These are phyloP conservation scores for Caranx melampygus DNA, from an alignment of 2,113 vertebrate genomes.

Conservation along the genomic window DNA sequence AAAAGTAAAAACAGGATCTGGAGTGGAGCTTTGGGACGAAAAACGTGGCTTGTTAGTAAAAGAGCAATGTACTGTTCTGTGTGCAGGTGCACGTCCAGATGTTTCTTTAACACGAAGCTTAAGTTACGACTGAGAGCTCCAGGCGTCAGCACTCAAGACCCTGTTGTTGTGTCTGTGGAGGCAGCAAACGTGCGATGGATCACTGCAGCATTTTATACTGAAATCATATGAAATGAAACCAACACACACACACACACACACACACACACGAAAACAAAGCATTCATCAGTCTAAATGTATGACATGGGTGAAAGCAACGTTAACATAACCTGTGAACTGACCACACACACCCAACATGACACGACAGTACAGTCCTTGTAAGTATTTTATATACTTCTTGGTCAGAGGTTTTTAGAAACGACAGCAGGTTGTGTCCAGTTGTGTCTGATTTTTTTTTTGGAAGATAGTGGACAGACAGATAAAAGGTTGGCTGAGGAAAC, in stretches of 20 bases:
- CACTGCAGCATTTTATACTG: neutral
- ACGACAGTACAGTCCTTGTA: neutral
- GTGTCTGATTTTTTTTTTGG: conserved; percentile 1
- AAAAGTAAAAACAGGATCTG: too few species aligned
- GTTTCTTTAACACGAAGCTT: neutral
- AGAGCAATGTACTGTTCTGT: too few species aligned
- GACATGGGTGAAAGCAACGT: neutral
- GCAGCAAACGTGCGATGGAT: neutral
- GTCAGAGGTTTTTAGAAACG: neutral
- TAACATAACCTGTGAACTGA: neutral
- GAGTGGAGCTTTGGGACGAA: too few species aligned
- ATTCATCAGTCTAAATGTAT: neutral
- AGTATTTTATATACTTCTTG: conserved; percentile 3
- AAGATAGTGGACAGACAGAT: neutral
- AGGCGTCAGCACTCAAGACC: neutral
- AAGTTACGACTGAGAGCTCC: neutral
- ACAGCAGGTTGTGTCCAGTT: neutral
- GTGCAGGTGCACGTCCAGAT: neutral
- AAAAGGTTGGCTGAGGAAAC: neutral
- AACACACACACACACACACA: neutral
- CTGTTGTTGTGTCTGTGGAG: neutral
- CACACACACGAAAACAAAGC: neutral
- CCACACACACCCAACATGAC: neutral
- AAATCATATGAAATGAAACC: neutral
- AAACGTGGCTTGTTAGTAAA: too few species aligned